These are phyloP conservation scores for Himalopsyche phryganea DNA, from an alignment of 1,140 invertebrate genomes.

Conservation along the genomic window DNA sequence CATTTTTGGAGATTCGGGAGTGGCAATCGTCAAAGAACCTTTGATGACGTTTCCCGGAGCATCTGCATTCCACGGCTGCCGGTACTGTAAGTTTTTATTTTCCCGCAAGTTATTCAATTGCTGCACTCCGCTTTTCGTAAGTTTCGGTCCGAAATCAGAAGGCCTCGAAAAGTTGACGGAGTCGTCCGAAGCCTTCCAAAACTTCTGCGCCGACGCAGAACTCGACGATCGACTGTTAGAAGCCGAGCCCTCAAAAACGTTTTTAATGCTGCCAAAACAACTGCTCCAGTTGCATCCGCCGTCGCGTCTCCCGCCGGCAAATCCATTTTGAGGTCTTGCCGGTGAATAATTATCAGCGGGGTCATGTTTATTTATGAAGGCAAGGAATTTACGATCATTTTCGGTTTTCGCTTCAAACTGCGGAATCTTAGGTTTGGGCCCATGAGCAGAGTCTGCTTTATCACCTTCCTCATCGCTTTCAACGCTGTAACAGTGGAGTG, in stretches of 20 bases:
- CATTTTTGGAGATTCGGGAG: constrained; percentile 35
- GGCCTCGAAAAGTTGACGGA: constrained; percentile 29
- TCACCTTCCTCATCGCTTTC: constrained; percentile 49
- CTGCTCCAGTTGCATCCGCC: constrained; percentile 66
- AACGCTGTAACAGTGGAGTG: constrained; percentile 52
- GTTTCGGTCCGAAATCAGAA: constrained; percentile 38
- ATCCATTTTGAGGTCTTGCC: constrained; percentile 38
- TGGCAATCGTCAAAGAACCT: constrained; percentile 46
- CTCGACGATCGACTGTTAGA: constrained; percentile 41
- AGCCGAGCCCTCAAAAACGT: constrained; percentile 65
- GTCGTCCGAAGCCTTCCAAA: constrained; percentile 57
- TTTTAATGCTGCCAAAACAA: constrained; percentile 80
- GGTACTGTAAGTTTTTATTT: constrained; percentile 41
- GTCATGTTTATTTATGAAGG: constrained; percentile 75
- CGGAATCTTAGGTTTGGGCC: constrained; percentile 50
- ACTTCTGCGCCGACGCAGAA: constrained; percentile 51
- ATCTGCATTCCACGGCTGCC: constrained; percentile 41
- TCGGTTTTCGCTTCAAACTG: constrained; percentile 77
- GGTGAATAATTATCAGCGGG: constrained; percentile 41
- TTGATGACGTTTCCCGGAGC: constrained; percentile 40
- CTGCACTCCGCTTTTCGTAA: constrained; percentile 40
- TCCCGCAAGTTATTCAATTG: constrained; percentile 44
- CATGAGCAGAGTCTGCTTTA: constrained; percentile 35
- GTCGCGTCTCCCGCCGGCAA: constrained; percentile 35
- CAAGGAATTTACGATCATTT: constrained; percentile 79